A percentile compares a stretch with the other conserved stretches of the same genome.
Evolutionary conservation across 2,113 vertebrate genomes (phyloP).

Genomic region (Protomyctophum bolini): DNA sequence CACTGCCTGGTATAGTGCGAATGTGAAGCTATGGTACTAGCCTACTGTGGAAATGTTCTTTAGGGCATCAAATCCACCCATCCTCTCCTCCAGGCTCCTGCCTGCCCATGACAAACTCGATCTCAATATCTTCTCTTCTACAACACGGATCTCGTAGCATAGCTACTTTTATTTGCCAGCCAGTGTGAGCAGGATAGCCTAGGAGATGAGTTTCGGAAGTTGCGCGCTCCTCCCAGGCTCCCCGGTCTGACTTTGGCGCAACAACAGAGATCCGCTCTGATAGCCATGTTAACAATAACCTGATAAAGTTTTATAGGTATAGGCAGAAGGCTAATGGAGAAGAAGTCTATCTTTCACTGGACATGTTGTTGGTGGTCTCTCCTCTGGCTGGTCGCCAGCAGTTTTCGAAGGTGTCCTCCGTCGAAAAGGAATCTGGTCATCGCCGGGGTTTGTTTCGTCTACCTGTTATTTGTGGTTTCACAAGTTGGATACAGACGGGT

Average conservation of each 20-base stretch:
- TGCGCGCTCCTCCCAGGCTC: constrained; percentile 69
- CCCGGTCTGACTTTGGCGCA: constrained; percentile 36
- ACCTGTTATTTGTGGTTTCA: constrained; percentile 86
- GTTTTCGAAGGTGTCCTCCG: constrained; percentile 76
- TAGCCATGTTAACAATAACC: constrained; percentile 77
- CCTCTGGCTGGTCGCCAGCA: constrained; percentile 74
- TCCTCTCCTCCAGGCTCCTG: neutral
- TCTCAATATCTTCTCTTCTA: no score
- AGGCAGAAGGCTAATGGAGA: constrained; percentile 74
- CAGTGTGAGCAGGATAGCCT: constrained; percentile 11
- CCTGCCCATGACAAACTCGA: no score
- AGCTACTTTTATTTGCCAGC: neutral
- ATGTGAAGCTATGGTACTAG: no score
- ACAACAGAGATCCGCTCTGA: constrained; percentile 52
- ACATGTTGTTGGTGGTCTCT: constrained; percentile 64
- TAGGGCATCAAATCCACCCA: constrained; percentile 58
- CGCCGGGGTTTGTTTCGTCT: constrained; percentile 81
- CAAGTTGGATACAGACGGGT: constrained; percentile 75
- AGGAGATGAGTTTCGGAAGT: constrained; percentile 69
- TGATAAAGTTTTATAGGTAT: constrained; percentile 11
- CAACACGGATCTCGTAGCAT: neutral
- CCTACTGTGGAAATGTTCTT: constrained; percentile 41
- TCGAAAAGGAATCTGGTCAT: constrained; percentile 80
- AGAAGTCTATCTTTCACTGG: constrained; percentile 76
- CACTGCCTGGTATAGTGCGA: no score